Conservation (phyloP, 2,797 vertebrate genomes). For the Manis pentadactyla region DNA sequence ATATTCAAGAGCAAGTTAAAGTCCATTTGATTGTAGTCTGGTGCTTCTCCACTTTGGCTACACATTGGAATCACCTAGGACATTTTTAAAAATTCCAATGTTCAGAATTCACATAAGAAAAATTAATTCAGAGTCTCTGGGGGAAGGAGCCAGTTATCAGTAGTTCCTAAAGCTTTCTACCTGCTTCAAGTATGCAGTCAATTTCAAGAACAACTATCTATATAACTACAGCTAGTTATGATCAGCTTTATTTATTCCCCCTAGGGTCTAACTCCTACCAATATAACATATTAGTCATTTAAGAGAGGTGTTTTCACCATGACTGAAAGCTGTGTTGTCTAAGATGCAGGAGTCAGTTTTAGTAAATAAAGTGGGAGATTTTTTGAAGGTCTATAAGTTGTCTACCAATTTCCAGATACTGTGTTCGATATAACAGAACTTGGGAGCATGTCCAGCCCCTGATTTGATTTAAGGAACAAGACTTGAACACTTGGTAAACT, state of each 20-base stretch:
- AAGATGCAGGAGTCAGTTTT: background rate
- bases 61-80: background rate
- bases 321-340: background rate
- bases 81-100: background rate
- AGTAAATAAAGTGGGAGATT: background rate
- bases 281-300: background rate
- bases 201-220: background rate
- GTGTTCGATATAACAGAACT: background rate
- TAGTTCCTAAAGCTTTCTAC: background rate
- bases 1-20: background rate
- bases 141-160: background rate
- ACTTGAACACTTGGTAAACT: background rate
- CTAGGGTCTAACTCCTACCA: background rate
- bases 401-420: background rate
- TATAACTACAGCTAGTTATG: background rate
- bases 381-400: background rate
- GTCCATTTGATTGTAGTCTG: background rate
- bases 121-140: conserved; percentile 26
- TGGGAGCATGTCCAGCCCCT: background rate
- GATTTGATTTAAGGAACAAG: background rate
- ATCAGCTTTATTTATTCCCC: conserved; percentile 30
- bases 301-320: background rate
- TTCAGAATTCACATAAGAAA: background rate
- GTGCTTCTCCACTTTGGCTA: background rate
- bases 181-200: background rate